Base-by-base conservation (phyloP, 2,888 invertebrate species). In the Rotaria socialis region DNA sequence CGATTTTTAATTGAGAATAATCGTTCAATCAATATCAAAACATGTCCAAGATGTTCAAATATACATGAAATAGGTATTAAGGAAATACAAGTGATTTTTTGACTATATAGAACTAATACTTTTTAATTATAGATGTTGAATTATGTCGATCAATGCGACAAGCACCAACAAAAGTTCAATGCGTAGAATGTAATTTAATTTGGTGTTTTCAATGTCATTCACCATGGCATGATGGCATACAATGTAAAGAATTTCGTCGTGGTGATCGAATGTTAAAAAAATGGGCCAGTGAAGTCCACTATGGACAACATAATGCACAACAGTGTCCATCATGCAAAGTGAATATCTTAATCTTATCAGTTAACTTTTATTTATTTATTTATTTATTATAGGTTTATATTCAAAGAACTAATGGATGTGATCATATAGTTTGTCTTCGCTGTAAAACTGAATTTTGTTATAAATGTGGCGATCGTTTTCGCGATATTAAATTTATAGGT, bases 201-300 rank as follows among this genome's bases (percentile, higher is more conserved):
- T 92, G 92, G 91, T 92, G 92, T 88, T 92, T 91, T 88, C 88
- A 88, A 6, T 92, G 92, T 86, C 91, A 92, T 87, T 90, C 91
- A 14, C 92, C 91, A 3, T 90, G 89, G 89, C 91, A 92, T 87
- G 88, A 88, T 55, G 89, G 89, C 2, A 87, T 91, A 22, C 89
- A 90, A 6, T 92, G 92, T 88, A 90, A 90, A 86, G 89, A 90
- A 50, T 91, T 89, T 88, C 88, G 88, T 27, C 90, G 90, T 86
- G 91, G 91, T 14, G 91, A 91, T 87, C 89, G 89, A 43, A 88
- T 91, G 85, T 88, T 92, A 27, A 90, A 90, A 87, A 88, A 88
- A 24, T 92, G 92, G 92, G 91, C 92, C 0, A 89, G 90, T 75
- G 89, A 91, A 86, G 85, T 88, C n/a, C 90, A 89, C 85, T 89